A percentile compares a stretch with the other conserved stretches of the same genome.
Conservation (phyloP, 2,797 vertebrate genomes). For the Leptoclinus maculatus region DNA sequence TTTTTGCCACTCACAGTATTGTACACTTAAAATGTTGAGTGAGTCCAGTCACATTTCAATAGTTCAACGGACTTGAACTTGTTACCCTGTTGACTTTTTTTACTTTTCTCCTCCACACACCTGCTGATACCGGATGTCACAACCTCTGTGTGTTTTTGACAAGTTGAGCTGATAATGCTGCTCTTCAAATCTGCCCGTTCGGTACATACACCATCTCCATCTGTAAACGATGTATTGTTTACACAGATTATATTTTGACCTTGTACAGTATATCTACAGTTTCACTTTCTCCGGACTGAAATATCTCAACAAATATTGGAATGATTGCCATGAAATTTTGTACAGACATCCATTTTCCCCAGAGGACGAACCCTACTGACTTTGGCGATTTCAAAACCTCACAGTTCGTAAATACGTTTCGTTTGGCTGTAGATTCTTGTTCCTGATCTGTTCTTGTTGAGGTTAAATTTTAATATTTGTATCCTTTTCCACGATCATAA, state of each 20-base stretch:
- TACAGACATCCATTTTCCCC: not conserved
- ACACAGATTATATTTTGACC: not conserved
- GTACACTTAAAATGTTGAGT: not conserved
- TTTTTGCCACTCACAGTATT: not conserved
- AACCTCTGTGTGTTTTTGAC: slow-evolving; percentile 30
- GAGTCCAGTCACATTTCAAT: not conserved
- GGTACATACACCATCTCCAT: not conserved
- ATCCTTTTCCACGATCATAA: not conserved
- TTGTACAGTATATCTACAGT: not conserved
- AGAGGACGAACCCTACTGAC: not conserved
- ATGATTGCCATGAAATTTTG: not conserved
- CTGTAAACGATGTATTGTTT: not conserved
- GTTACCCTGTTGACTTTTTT: not conserved
- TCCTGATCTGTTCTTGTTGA: not conserved
- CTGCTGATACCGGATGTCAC: not conserved
- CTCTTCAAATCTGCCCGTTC: slow-evolving; percentile 20
- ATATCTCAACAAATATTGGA: not conserved
- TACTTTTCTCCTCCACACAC: not conserved
- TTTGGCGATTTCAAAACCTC: not conserved
- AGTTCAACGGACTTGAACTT: not conserved
- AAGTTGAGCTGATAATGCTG: slow-evolving; percentile 14
- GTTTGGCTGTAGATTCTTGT: too few relatives aligned
- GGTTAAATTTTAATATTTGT: not conserved
- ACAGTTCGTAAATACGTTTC: not conserved
- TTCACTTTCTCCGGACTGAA: not conserved